Conservation (phyloP, 2,797 vertebrate genomes). For the Furcifer pardalis region DNA sequence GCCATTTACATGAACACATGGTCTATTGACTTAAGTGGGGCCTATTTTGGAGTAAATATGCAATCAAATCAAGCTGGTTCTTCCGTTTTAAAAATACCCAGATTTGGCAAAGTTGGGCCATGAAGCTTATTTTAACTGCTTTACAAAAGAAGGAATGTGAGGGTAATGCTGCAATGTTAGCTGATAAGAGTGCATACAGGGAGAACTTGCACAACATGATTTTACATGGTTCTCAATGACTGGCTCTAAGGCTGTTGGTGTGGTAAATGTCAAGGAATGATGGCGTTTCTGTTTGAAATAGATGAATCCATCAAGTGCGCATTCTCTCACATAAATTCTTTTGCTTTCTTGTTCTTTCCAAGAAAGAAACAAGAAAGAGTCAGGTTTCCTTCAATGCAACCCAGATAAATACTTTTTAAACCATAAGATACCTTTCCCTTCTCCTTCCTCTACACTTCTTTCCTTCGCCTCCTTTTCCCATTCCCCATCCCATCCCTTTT, state of each 20-base stretch:
- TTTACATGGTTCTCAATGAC: background rate
- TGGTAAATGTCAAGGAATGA: background rate
- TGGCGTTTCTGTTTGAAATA: background rate
- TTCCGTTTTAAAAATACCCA: background rate
- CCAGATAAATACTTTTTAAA: too few relatives aligned
- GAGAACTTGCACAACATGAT: background rate
- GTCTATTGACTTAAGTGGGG: background rate
- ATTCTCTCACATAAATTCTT: background rate
- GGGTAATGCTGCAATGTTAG: background rate
- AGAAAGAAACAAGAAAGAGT: too few relatives aligned
- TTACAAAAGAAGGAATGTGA: background rate
- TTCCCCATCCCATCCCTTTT: too few relatives aligned
- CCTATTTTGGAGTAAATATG: conserved; percentile 1
- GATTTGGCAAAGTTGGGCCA: background rate
- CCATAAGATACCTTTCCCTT: too few relatives aligned
- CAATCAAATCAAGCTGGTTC: background rate
- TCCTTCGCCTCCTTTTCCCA: too few relatives aligned
- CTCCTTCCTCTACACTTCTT: too few relatives aligned
- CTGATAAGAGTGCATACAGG: background rate
- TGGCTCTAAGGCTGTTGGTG: background rate
- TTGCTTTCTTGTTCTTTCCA: background rate
- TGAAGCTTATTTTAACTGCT: background rate
- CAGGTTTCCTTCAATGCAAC: too few relatives aligned
- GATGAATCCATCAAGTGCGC: background rate
- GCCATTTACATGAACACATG: background rate